Base-by-base conservation (phyloP, 2,888 invertebrate genomes). In the Lasioglossum lativentre region DNA sequence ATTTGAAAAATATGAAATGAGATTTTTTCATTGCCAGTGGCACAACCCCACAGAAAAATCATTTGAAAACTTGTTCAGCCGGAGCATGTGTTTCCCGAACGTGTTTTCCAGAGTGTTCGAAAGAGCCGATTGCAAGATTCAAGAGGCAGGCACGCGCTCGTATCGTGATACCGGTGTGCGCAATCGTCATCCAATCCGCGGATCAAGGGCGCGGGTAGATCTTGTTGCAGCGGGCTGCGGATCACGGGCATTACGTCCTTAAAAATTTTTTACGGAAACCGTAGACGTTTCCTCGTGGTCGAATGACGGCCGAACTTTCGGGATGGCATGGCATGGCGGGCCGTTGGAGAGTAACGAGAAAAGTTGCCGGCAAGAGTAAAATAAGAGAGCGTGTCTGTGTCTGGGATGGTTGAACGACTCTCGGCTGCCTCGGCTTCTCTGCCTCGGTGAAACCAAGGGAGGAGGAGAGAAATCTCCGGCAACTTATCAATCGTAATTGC, bases 401-500 rank as follows among this genome's bases (percentile, higher is more conserved):
- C 68, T 38, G 56, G 82, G 45, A 79, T 80, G 71, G 42, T 66
- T 34, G 66, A 68, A 66, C n/a, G 73, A 70, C 59, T 40, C 34
- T 34, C 34, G 34, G 52, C 63, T 52, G n/a, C n/a, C n/a, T 52
- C 52, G 52, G 52, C 52, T 52, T 3, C 52, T 52, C 52, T 23
- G 52, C 8, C 23, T 52, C 52, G 23, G 23, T 0, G 52, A 52
- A 52, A 52, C 52, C 52, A n/a, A n/a, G 52, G 52, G 52, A 45
- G 12, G 42, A 45, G 30, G 27, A 59, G 59, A 27, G 59, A 23
- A 70, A 73, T 66, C 52, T 59, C 86, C 82, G 76, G 38, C 47
- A 83, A 89, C 78, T 89, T 85, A 85, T 88, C 83, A 86, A 82
- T 93, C 90, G 91, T 92, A 92, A 93, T 93, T 92, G 90, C 90